Conservation (phyloP, 2,113 vertebrate genomes). For the Myxocyprinus asiaticus region DNA sequence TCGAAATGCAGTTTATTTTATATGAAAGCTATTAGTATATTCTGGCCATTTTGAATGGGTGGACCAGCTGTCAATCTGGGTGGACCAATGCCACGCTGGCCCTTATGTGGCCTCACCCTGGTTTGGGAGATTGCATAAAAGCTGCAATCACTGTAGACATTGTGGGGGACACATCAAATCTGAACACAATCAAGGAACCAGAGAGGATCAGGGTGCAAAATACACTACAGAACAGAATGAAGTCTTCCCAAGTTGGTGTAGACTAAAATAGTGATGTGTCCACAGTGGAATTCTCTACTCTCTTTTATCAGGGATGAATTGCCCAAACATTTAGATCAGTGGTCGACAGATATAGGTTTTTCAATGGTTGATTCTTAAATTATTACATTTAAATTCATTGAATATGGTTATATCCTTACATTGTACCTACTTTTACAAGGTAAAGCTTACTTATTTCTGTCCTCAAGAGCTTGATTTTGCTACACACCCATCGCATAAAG, state of each 20-base stretch:
- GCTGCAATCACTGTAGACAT: no score
- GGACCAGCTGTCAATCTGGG: no score
- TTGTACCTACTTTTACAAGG: background rate
- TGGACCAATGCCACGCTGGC: no score
- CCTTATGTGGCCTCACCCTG: no score
- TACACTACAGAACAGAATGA: background rate
- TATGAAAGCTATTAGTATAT: no score
- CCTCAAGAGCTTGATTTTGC: background rate
- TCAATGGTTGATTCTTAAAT: no score
- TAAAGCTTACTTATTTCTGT: background rate
- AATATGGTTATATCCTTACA: background rate
- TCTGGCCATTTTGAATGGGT: no score
- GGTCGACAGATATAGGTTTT: no score
- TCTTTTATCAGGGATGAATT: conserved; percentile 22
- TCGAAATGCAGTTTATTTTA: no score
- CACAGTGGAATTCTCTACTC: conserved; percentile 19
- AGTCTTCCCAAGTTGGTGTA: background rate
- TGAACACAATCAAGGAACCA: background rate
- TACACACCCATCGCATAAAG: conserved; percentile 22
- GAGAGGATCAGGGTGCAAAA: background rate
- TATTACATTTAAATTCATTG: no score
- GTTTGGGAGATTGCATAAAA: no score
- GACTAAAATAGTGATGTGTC: background rate
- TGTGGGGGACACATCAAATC: background rate
- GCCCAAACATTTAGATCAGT: background rate